Conservation (phyloP, 2,888 invertebrate genomes). For the Caenorhabditis virilis region DNA sequence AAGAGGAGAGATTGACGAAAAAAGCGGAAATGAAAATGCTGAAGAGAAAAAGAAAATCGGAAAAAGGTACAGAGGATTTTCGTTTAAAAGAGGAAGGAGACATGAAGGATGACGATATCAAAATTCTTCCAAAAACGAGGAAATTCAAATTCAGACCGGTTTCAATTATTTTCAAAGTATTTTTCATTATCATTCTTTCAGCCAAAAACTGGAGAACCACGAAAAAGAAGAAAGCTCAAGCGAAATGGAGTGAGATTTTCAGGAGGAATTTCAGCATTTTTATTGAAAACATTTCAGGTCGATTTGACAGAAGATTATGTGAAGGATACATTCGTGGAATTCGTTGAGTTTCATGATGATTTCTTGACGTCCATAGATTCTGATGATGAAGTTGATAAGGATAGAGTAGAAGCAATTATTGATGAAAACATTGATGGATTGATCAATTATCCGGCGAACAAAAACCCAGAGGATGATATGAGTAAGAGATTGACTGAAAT, state of each 20-base stretch:
- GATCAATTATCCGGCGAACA: too few species aligned
- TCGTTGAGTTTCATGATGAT: not conserved
- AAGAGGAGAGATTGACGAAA: conserved; percentile 1
- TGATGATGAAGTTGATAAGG: not conserved
- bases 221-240: not conserved
- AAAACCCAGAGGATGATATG: too few species aligned
- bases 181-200: too few species aligned
- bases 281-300: not conserved
- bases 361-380: too few species aligned
- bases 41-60: not conserved
- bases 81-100: not conserved
- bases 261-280: not conserved
- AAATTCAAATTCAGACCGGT: not conserved
- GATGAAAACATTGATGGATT: too few species aligned
- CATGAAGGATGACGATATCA: not conserved
- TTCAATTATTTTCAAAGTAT: not conserved
- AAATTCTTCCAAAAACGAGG: not conserved
- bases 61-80: not conserved
- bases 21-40: not conserved
- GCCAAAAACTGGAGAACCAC: too few species aligned
- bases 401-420: not conserved
- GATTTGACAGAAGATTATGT: not conserved
- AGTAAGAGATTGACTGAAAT: not conserved
- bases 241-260: not conserved
- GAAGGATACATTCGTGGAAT: not conserved